These are phyloP conservation scores for Oreochromis aureus DNA, from an alignment of 2,113 vertebrate genomes.

Conservation along the genomic window DNA sequence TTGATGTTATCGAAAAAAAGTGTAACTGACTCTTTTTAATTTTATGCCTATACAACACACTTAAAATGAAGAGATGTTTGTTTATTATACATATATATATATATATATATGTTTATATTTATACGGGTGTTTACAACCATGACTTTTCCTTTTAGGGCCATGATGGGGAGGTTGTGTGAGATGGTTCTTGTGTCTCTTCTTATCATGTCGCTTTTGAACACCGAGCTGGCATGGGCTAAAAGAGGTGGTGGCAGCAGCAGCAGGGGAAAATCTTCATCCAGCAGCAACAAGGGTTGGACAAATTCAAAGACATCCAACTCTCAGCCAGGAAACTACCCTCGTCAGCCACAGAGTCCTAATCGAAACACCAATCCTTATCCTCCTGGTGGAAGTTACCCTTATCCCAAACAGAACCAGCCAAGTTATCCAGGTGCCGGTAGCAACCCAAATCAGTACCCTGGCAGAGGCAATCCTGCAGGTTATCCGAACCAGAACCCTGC, in stretches of 20 bases:
- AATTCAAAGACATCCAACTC: slow-evolving; percentile 51
- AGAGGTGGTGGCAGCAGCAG: not conserved
- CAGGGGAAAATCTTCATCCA: slow-evolving; percentile 12
- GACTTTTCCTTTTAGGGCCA: slow-evolving; percentile 24
- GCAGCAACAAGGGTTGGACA: slow-evolving; percentile 7
- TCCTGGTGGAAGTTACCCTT: slow-evolving; percentile 54
- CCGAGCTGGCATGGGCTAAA: slow-evolving; percentile 43
- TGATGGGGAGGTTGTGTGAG: slow-evolving; percentile 40
- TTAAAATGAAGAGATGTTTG: not conserved
- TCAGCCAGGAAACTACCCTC: slow-evolving; percentile 44
- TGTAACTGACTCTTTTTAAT: not conserved
- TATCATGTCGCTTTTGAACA: slow-evolving; percentile 40
- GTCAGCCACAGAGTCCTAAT: slow-evolving; percentile 47
- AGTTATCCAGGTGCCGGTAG: slow-evolving; percentile 33
- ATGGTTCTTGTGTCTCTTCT: slow-evolving; percentile 27
- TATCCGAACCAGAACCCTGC: slow-evolving; percentile 64
- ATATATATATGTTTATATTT: not conserved
- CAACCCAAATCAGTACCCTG: slow-evolving; percentile 53
- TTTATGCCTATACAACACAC: not conserved
- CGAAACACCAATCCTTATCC: slow-evolving; percentile 59
- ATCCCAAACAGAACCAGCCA: slow-evolving; percentile 41
- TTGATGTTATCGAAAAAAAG: not conserved
- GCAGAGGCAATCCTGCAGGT: slow-evolving; percentile 25
- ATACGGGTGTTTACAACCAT: not conserved
- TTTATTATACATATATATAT: not conserved